These are phyloP conservation scores for Aegithalos caudatus DNA, from an alignment of 2,113 vertebrate genomes.

Conservation along the genomic window DNA sequence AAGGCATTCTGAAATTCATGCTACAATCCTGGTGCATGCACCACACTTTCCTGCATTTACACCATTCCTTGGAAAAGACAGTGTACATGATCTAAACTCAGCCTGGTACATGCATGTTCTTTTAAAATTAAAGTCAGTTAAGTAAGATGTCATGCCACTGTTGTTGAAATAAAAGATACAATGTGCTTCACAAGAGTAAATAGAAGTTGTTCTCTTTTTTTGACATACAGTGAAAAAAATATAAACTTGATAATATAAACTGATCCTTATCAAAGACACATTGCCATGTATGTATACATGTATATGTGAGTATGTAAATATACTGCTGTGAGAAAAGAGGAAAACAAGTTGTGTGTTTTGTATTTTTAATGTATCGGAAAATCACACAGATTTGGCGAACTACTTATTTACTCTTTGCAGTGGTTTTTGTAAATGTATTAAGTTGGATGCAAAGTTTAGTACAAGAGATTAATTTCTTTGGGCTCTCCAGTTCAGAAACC, in stretches of 20 bases:
- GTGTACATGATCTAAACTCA: background rate
- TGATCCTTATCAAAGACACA: background rate
- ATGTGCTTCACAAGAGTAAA: background rate
- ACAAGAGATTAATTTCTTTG: background rate
- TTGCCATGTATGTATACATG: background rate
- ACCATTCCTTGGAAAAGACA: background rate
- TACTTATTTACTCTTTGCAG: background rate
- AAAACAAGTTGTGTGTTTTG: background rate
- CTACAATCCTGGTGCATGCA: background rate
- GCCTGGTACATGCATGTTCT: background rate
- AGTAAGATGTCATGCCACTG: background rate
- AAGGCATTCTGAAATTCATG: background rate
- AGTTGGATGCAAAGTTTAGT: background rate
- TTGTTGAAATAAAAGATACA: background rate
- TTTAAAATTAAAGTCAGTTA: background rate
- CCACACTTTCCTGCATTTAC: background rate
- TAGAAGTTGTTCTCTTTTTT: background rate
- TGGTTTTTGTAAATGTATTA: background rate
- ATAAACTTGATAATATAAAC: background rate
- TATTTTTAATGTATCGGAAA: background rate
- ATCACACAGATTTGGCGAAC: background rate
- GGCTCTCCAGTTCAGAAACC: background rate
- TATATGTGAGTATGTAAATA: no score
- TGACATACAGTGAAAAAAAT: background rate
- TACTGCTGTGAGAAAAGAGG: background rate